Base-by-base conservation (phyloP, 2,113 vertebrate species). In the Gallinago media region DNA sequence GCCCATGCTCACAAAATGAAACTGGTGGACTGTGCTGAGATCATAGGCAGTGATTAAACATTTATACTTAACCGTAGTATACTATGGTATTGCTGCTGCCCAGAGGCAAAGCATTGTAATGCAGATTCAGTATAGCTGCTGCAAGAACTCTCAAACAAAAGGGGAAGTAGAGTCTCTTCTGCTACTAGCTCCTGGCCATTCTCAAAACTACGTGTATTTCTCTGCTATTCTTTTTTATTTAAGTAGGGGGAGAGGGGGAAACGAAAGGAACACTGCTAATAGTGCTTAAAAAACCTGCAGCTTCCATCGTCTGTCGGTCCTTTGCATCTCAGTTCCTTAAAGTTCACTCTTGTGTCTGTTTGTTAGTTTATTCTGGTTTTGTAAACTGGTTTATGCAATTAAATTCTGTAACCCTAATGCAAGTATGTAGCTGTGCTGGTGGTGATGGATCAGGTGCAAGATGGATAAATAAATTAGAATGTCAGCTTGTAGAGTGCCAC, bases 381-480 rank as follows among this genome's bases (percentile, higher is more conserved):
- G 54, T 94, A 97, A 96, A 95, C 91, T 95, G 83, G 36, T 94
- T 97, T 92, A 93, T 85, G 66, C 65, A 96, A 95, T 98, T 97
- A 96, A 97, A 96, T 94, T 92, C 73, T 96, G 77, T 96, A 92
- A 95, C 73, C 68, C 63, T 92, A 87, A 75, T 80, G 82, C 58
- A 95, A 95, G 61, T 40, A 11, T 44, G 54, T 94, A 87, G 94
- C 91, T 92, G 81, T 95, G 78, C 88, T 46, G 22, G 47, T 89
- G 72, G 61, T 96, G 92, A 91, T 89, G 88, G 84, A 47, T 85
- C 86, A 89, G 56, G 56, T 72, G 88, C 59, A 95, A 94, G 81
- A 92, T 40, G 95, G 95, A 83, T 93, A 67, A 80, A 92, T 91
- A 96, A 96, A 94, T 93, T 92, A 92, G 75, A 97, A 91, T 83